These are phyloP conservation scores for Peromyscus attwateri DNA, from an alignment of 2,797 vertebrate species.

Conservation along the genomic window DNA sequence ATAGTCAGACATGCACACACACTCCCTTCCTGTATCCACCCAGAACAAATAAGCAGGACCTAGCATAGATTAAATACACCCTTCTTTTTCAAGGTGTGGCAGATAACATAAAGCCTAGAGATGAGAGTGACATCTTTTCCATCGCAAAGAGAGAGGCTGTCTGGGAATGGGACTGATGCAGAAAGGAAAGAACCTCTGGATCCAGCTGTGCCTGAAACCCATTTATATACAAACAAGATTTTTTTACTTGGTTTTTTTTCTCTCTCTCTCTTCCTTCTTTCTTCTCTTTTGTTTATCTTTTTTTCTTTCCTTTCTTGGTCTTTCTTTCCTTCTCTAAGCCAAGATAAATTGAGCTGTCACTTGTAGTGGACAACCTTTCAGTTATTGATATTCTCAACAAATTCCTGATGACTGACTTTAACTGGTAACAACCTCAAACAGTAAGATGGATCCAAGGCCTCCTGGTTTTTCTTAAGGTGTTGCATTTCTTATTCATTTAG, in stretches of 20 bases:
- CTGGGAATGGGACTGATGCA: neutral
- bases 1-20: neutral
- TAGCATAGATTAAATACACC: neutral
- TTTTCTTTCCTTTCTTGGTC: neutral
- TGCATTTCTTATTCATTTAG: neutral
- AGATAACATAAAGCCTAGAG: neutral
- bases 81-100: neutral
- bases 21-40: neutral
- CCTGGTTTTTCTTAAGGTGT: neutral
- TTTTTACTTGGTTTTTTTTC: neutral
- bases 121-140: neutral
- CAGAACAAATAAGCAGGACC: neutral
- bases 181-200: conserved; percentile 1
- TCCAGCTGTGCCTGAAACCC: conserved; percentile 37
- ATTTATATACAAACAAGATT: neutral
- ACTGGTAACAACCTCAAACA: conserved; percentile 4
- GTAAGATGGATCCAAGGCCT: neutral
- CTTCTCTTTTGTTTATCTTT: too few species aligned
- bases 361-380: too few species aligned
- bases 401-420: neutral
- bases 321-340: neutral
- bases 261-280: fast-evolving
- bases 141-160: neutral
- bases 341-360: neutral
- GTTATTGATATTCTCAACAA: neutral